Evolutionary conservation across 2,113 vertebrate genomes (phyloP).

Genomic region (Strigops habroptila): DNA sequence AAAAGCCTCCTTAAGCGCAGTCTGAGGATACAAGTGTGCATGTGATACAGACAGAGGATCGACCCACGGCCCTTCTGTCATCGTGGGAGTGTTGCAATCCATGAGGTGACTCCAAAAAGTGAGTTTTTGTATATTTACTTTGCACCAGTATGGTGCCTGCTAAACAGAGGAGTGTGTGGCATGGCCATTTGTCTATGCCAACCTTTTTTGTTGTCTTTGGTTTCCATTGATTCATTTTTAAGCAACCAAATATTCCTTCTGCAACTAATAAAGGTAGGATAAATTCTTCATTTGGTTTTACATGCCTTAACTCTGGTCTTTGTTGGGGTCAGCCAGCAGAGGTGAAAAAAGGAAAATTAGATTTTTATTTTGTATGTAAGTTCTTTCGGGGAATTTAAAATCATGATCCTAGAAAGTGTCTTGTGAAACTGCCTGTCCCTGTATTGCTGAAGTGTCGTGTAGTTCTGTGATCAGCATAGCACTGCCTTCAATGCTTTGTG

Average conservation of each 20-base stretch:
- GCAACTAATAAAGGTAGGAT: background rate
- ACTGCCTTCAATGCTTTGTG: background rate
- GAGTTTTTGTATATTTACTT: background rate
- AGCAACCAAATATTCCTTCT: background rate
- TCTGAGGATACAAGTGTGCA: fast-evolving
- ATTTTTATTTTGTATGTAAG: background rate
- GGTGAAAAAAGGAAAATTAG: background rate
- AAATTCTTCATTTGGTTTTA: background rate
- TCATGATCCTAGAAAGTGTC: background rate
- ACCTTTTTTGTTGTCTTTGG: background rate
- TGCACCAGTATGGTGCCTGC: background rate
- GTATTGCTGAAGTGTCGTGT: fast-evolving
- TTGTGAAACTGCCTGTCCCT: background rate
- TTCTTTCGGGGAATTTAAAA: background rate
- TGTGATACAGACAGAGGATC: background rate
- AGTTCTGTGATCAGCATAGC: background rate
- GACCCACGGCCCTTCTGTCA: fast-evolving
- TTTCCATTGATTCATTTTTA: background rate
- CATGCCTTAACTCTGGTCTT: background rate
- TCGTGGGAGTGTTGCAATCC: fast-evolving
- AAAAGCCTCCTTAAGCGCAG: fast-evolving
- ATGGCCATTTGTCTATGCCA: background rate
- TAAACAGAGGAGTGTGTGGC: background rate
- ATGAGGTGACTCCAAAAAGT: background rate
- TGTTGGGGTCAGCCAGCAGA: background rate